Conservation (phyloP, 2,888 invertebrate genomes). For the Chydorus sphaericus region DNA sequence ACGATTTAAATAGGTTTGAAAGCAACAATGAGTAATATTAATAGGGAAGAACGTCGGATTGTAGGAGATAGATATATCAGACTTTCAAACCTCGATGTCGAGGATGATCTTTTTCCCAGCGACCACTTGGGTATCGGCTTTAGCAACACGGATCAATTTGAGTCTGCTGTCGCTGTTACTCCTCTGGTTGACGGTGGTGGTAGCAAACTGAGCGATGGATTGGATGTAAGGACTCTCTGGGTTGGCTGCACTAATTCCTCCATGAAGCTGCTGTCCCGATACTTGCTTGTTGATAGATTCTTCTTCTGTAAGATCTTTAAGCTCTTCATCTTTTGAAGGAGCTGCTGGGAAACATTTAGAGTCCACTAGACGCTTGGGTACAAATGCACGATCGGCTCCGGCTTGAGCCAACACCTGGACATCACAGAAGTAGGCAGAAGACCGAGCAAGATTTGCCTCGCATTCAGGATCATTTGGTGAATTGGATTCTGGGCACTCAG, state of each 20-base stretch:
- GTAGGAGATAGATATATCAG: too few species aligned
- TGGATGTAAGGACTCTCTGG: neutral
- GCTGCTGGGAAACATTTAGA: neutral
- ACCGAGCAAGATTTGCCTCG: neutral
- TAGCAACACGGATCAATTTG: neutral
- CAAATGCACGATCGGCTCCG: neutral
- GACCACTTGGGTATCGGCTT: slow-evolving; percentile 4
- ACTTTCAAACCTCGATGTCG: slow-evolving; percentile 4
- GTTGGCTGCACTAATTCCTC: neutral
- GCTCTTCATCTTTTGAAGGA: neutral
- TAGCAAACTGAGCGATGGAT: neutral
- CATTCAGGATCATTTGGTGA: neutral
- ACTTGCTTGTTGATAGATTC: neutral
- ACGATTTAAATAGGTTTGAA: neutral
- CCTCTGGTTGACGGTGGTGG: neutral
- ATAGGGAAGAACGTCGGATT: too few species aligned
- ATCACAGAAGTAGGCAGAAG: neutral
- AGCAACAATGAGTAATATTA: too few species aligned
- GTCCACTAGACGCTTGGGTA: neutral
- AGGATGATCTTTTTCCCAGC: slow-evolving; percentile 10
- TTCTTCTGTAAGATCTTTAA: neutral
- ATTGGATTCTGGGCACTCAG: slow-evolving; percentile 4
- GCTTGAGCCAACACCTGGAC: neutral
- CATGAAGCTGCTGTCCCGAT: neutral
- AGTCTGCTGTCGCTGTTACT: neutral